Evolutionary conservation across 2,113 vertebrate species (phyloP).

Genomic region (Murina feae): DNA sequence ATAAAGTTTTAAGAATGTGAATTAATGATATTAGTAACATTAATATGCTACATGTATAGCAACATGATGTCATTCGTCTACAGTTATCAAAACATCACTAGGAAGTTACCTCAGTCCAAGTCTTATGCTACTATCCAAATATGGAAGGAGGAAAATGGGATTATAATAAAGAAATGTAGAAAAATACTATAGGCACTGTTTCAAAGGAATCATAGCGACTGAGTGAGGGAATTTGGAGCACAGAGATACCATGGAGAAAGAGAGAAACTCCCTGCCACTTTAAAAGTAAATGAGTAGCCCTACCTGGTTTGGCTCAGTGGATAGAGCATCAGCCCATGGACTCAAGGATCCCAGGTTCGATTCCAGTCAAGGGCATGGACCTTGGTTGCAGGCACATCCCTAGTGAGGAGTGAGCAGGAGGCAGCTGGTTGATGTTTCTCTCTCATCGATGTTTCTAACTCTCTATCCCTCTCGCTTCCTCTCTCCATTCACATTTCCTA

Average conservation of each 20-base stretch:
- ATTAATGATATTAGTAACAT: neutral
- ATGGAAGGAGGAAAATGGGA: neutral
- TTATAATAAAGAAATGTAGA: neutral
- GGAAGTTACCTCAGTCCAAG: neutral
- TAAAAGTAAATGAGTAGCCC: neutral
- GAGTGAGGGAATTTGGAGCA: neutral
- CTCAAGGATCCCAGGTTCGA: no score
- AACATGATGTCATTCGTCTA: neutral
- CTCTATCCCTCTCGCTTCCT: no score
- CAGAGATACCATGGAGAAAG: neutral
- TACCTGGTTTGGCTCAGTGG: no score
- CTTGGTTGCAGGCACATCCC: no score
- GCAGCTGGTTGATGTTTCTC: no score
- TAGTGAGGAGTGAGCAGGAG: no score
- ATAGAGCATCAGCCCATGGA: no score
- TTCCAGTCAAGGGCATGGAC: no score
- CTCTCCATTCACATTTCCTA: neutral
- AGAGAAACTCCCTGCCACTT: neutral
- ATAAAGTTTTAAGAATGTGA: neutral
- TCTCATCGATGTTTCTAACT: no score
- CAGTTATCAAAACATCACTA: neutral
- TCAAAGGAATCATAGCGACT: neutral
- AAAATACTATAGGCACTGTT: neutral
- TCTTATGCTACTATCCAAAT: neutral
- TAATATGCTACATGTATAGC: neutral